Evolutionary conservation across 2,888 invertebrate genomes (phyloP), one percentile per base, ranked within the genome.

Genomic region (Neoscelio sp.): DNA sequence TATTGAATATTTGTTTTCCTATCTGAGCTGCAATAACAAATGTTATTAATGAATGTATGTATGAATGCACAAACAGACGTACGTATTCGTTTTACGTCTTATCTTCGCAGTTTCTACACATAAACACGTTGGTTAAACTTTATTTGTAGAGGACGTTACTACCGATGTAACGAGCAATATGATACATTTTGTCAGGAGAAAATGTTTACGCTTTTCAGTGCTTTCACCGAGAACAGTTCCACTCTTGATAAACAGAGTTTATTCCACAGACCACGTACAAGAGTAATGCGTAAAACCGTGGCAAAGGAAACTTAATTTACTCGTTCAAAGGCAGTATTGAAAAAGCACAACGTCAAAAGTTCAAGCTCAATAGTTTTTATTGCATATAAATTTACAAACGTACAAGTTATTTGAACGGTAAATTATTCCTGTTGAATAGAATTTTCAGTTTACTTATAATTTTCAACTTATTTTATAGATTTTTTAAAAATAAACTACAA

Each of bases 141-240:
- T 60, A 60, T 46, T 60, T 60, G 30, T 18, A 18, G 44, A 46
- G 60, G 17, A 60, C 8, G 46, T 18, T 33, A 44, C 20, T 44
- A 6, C 33, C 30, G 8, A 20, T 60, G 60, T 60, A 60, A 60
- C 60, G 44, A 60, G 60, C 18, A 60, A 60, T 60, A 60, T 60
- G 44, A 60, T 60, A 60, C 13, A 44, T 33, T 44, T 46, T 33
- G 60, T 33, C 46, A 17, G 33, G 4, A 2, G 30, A 60, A 60
- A 60, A 33, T 60, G 33, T 46, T 60, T 60, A 44, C 30, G 20
- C 46, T 46, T 46, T 60, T 60, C 60, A 8, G 10, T 35, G 35
- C 10, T 35, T 35, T 35, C 35, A 10, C 17, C 42, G 10, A 28
- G 4, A 28, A 33, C 33, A 3, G 44, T 33, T 60, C 7, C 13